Evolutionary conservation across 1,140 invertebrate genomes (phyloP).

Genomic region (Lepidurus apus): DNA sequence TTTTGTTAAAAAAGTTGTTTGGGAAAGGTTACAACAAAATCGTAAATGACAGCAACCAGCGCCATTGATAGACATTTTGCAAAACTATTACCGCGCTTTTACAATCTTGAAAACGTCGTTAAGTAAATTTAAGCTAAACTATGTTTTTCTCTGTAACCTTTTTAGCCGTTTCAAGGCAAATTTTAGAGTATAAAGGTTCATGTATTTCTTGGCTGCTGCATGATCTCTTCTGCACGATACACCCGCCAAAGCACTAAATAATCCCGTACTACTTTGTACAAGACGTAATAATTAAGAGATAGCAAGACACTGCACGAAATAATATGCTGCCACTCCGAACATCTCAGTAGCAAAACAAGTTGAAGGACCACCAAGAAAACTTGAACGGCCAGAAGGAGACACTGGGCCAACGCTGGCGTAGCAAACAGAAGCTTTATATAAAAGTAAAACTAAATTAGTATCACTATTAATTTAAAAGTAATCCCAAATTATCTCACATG

Average conservation of each 20-base stretch:
- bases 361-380: conserved; percentile 66
- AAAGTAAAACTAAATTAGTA: conserved; percentile 36
- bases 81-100: too few species aligned
- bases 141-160: too few species aligned
- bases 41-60: too few species aligned
- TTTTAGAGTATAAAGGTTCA: too few species aligned
- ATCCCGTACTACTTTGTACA: conserved; percentile 83
- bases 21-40: too few species aligned
- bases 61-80: too few species aligned
- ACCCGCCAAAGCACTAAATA: conserved; percentile 76
- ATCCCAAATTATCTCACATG: conserved; percentile 60
- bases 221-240: conserved; percentile 65
- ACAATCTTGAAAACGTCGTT: too few species aligned
- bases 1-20: too few species aligned
- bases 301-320: conserved; percentile 76
- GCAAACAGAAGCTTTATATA: conserved; percentile 72
- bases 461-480: conserved; percentile 12
- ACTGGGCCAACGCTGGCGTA: conserved; percentile 75
- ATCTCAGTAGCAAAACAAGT: conserved; percentile 67
- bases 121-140: too few species aligned
- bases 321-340: conserved; percentile 84
- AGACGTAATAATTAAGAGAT: conserved; percentile 82
- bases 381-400: conserved; percentile 66
- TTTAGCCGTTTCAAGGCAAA: too few species aligned
- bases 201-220: conserved; percentile 49